phyloP scores from a whole-genome alignment of 2,888 invertebrate species.

The Aphelenchoides bicaudatus region DNA sequence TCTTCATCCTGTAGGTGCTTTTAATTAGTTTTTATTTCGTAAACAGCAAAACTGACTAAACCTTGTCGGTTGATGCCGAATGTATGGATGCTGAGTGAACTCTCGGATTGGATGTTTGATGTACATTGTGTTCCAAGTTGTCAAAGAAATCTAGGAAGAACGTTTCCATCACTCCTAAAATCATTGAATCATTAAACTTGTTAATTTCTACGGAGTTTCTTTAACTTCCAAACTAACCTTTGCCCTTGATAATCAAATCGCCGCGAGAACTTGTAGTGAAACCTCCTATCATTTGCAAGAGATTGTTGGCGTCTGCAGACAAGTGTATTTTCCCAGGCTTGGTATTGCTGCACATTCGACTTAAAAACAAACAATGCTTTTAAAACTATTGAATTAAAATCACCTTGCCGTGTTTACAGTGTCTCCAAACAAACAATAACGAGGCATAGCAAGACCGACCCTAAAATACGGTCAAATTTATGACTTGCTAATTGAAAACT shows the following conservation, averaged over 20 bases:
- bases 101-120: no score
- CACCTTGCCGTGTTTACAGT: slow-evolving; percentile 55
- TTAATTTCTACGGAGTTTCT: no score
- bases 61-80: neutral
- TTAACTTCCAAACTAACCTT: no score
- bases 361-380: no score
- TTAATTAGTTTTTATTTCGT: no score
- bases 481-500: no score
- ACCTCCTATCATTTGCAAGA: slow-evolving; percentile 46
- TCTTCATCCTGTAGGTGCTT: no score
- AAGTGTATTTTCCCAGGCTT: slow-evolving; percentile 50
- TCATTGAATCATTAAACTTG: neutral
- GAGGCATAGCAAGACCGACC: slow-evolving; percentile 36
- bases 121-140: no score
- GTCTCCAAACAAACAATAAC: slow-evolving; percentile 53
- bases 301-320: slow-evolving; percentile 43
- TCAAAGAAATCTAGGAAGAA: slow-evolving; percentile 26
- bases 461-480: no score
- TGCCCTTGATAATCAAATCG: slow-evolving; percentile 51
- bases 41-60: no score
- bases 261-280: slow-evolving; percentile 48
- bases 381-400: slow-evolving; percentile 57
- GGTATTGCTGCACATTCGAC: slow-evolving; percentile 8
- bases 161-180: slow-evolving; percentile 26
- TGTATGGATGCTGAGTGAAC: no score